Evolutionary conservation across 1,140 invertebrate species (phyloP).

Genomic region (Drosophila rufa): DNA sequence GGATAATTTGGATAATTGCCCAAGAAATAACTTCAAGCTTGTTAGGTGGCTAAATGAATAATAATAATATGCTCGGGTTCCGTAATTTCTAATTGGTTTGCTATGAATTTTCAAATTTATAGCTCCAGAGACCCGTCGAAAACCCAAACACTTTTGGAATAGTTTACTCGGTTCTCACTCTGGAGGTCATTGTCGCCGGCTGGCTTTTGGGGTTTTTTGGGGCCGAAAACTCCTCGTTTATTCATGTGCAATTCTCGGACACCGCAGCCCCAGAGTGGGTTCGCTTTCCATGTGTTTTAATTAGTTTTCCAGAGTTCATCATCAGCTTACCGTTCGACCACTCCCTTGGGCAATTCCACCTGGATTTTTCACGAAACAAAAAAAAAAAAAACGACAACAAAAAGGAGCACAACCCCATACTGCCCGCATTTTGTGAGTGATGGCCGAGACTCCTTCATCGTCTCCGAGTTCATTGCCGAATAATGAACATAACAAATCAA

Average conservation of each 20-base stretch:
- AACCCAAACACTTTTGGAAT: constrained; percentile 8
- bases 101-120: not conserved
- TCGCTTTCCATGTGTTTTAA: constrained; percentile 75
- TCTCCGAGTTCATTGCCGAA: constrained; percentile 46
- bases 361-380: constrained; percentile 8
- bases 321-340: constrained; percentile 50
- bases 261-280: constrained; percentile 38
- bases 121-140: not conserved
- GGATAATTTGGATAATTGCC: not conserved
- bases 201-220: constrained; percentile 19
- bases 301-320: constrained; percentile 79
- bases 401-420: not conserved
- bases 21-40: not conserved
- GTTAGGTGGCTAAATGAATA: constrained; percentile 7
- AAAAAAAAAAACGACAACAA: too few species aligned
- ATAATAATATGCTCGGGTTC: not conserved
- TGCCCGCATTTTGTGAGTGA: constrained; percentile 45
- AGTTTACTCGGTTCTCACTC: constrained; percentile 4
- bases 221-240: constrained; percentile 45
- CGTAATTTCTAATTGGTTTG: constrained; percentile 10
- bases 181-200: constrained; percentile 44
- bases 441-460: constrained; percentile 19
- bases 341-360: not conserved
- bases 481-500: constrained; percentile 82
- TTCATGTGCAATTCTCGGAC: constrained; percentile 63